Base-by-base conservation (phyloP, 2,797 vertebrate genomes). In the Platalea minor region DNA sequence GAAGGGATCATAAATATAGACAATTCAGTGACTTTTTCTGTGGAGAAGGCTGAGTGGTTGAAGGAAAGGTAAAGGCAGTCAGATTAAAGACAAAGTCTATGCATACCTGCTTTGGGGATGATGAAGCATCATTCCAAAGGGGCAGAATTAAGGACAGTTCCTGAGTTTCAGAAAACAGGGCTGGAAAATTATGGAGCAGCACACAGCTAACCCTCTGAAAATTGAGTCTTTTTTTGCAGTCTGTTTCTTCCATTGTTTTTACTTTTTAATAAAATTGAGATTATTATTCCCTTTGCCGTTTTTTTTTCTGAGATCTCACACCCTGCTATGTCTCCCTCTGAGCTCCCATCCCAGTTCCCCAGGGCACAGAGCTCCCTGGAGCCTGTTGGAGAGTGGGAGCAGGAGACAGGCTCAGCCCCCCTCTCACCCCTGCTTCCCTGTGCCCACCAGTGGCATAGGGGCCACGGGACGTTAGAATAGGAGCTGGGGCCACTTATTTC, bases 151-250 rank as follows among this genome's bases (percentile, higher is more conserved):
- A 48, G 57, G 57, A 68, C 5, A 26, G 23, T n/a, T 76, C 5
- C 67, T 21, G 29, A 76, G 39, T 70, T 85, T 69, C 35, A 56
- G 31, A 31, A 45, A 88, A 84, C 10, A 48, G 26, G 17, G 57
- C 10, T 51, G 60, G 17, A 65, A 77, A 67, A 80, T 26, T 74
- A 43, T 67, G 33, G 68, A 67, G 26, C 11, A 67, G 35, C 46
- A 69, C 10, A 35, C 3, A 3, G 12, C 20, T 43, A 70, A 48
- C 3, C 9, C 21, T 77, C 63, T 33, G n/a, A 46, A 74, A 72
- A 61, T 15, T 0, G 1, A n/a, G 29, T 37, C 1, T n/a, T 10
- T 17, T 63, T 35, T 35, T 6, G 0, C 10, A 45, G 39, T 43
- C 0, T 82, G 20, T 57, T 75, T 48, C 6, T 78, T 64, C 23